These are phyloP conservation scores for Temnothorax nylanderi DNA, from an alignment of 1,140 invertebrate genomes.

Conservation along the genomic window DNA sequence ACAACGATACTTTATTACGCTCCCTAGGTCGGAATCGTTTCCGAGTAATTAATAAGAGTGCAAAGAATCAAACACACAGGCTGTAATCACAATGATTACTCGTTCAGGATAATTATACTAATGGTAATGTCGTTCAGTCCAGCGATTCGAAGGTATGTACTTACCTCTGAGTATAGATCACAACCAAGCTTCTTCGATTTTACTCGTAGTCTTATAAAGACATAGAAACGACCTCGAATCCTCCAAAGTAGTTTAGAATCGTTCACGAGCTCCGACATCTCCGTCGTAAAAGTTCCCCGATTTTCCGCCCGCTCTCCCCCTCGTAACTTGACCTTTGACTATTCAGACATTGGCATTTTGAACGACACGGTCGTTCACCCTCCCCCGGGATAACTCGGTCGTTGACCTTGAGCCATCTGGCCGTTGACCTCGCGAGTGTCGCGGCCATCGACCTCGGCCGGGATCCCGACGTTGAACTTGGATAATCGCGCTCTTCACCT, in stretches of 20 bases:
- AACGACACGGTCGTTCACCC: constrained; percentile 61
- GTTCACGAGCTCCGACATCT: constrained; percentile 7
- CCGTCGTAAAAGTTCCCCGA: constrained; percentile 34
- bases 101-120: neutral
- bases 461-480: constrained; percentile 44
- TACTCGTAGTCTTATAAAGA: neutral
- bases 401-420: constrained; percentile 68
- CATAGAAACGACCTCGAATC: neutral
- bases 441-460: constrained; percentile 23
- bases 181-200: neutral
- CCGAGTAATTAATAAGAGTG: neutral
- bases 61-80: neutral
- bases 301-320: neutral
- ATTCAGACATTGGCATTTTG: constrained; percentile 66
- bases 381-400: constrained; percentile 32
- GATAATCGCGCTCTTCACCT: constrained; percentile 63
- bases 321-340: constrained; percentile 63
- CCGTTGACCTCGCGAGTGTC: constrained; percentile 60
- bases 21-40: neutral
- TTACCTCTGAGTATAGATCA: neutral
- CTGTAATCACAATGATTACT: neutral
- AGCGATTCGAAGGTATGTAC: neutral
- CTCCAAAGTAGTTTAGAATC: neutral
- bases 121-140: neutral
- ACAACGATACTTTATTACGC: neutral